Evolutionary conservation across 2,113 vertebrate genomes (phyloP).

Genomic region (human (Homo sapiens)): DNA sequence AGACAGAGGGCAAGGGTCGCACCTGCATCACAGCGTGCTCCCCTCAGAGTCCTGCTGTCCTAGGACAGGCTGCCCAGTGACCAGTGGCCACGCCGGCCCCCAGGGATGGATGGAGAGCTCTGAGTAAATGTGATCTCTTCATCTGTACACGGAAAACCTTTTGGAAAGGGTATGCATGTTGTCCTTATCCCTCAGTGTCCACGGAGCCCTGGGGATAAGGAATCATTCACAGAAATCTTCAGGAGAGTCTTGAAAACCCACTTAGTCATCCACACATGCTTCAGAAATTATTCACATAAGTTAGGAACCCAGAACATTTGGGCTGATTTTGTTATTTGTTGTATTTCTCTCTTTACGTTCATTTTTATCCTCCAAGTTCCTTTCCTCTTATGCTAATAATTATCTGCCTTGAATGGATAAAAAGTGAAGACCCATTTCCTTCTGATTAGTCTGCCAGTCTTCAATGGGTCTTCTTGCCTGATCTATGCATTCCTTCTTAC

Average conservation of each 20-base stretch:
- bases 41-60: not conserved
- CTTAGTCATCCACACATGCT: rapidly evolving
- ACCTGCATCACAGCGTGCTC: not conserved
- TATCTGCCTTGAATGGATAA: not conserved
- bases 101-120: not conserved
- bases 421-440: not conserved
- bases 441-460: not conserved
- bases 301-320: not conserved
- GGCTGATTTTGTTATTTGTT: not conserved
- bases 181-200: not conserved
- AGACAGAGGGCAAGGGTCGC: not conserved
- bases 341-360: not conserved
- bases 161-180: rapidly evolving
- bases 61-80: not conserved
- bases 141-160: too few relatives aligned
- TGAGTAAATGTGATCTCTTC: not conserved
- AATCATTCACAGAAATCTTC: not conserved
- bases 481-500: rapidly evolving
- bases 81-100: not conserved
- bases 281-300: not conserved
- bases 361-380: not conserved
- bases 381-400: not conserved
- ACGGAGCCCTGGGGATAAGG: not conserved
- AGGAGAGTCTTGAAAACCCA: not conserved
- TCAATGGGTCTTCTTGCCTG: not conserved